Conservation (phyloP, 2,797 vertebrate genomes). For the Fringilla coelebs region DNA sequence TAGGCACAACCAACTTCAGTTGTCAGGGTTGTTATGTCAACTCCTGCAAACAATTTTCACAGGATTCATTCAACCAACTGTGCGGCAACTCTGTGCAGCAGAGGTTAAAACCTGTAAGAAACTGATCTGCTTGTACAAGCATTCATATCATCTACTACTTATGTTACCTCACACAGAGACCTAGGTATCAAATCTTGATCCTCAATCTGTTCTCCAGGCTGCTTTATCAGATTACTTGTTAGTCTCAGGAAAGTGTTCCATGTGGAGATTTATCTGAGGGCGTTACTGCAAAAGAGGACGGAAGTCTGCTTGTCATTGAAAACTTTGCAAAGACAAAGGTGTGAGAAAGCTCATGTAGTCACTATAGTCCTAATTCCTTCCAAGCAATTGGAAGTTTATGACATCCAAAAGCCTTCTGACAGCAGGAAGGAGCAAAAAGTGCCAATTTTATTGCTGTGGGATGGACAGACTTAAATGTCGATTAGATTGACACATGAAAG, state of each 20-base stretch:
- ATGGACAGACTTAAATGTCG: neutral
- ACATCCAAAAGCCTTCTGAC: neutral
- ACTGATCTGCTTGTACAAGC: neutral
- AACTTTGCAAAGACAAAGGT: neutral
- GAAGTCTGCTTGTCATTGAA: neutral
- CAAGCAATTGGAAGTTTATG: neutral
- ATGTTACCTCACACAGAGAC: neutral
- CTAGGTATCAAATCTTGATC: neutral
- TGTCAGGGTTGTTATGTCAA: neutral
- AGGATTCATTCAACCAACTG: neutral
- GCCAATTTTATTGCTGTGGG: neutral
- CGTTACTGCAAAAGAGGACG: neutral
- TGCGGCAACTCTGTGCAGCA: fast-evolving
- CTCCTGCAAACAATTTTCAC: neutral
- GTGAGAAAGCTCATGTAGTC: neutral
- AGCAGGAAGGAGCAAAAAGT: neutral
- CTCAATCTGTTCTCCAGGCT: neutral
- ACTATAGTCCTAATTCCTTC: neutral
- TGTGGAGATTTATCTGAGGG: neutral
- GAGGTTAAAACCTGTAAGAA: neutral
- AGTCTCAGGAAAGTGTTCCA: neutral
- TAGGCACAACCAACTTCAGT: neutral
- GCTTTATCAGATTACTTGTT: neutral
- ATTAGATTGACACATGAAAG: neutral
- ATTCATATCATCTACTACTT: neutral